These are phyloP conservation scores for Leptura quadrifasciata DNA, from an alignment of 2,888 invertebrate genomes.

Conservation along the genomic window DNA sequence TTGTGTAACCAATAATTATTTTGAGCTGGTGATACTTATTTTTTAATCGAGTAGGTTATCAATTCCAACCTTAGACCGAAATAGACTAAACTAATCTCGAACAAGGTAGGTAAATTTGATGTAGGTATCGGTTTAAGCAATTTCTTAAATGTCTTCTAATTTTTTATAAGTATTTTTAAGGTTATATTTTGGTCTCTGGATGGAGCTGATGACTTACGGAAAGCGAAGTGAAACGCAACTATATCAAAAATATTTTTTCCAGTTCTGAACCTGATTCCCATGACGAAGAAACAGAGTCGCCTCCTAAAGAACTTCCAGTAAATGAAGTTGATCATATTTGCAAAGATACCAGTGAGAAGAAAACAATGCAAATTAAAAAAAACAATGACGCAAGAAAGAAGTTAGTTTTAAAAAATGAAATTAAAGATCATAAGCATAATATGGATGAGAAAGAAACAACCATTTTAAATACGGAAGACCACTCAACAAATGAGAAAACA, in stretches of 20 bases:
- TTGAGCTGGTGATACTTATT: constrained; percentile 29
- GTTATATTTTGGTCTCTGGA: constrained; percentile 71
- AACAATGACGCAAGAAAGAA: background rate
- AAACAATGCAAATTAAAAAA: background rate
- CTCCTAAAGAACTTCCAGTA: background rate
- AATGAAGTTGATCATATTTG: background rate
- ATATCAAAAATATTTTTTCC: constrained; percentile 57
- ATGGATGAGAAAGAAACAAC: background rate
- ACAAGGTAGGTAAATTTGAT: constrained; percentile 58
- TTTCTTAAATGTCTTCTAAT: constrained; percentile 35
- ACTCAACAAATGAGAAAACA: background rate
- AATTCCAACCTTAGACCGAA: constrained; percentile 72
- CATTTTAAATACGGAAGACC: too few species aligned
- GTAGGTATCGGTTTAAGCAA: constrained; percentile 35
- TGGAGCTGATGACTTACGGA: constrained; percentile 68
- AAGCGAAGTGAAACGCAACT: constrained; percentile 39
- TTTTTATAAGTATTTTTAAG: constrained; percentile 58
- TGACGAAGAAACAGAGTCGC: constrained; percentile 12
- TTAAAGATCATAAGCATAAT: background rate
- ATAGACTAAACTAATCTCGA: constrained; percentile 54
- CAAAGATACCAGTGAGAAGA: constrained; percentile 3
- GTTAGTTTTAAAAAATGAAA: background rate
- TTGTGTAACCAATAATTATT: constrained; percentile 39
- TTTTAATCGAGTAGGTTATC: constrained; percentile 62
- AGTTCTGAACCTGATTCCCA: constrained; percentile 50